Conservation (phyloP, 2,797 vertebrate genomes). For the Masticophis lateralis region DNA sequence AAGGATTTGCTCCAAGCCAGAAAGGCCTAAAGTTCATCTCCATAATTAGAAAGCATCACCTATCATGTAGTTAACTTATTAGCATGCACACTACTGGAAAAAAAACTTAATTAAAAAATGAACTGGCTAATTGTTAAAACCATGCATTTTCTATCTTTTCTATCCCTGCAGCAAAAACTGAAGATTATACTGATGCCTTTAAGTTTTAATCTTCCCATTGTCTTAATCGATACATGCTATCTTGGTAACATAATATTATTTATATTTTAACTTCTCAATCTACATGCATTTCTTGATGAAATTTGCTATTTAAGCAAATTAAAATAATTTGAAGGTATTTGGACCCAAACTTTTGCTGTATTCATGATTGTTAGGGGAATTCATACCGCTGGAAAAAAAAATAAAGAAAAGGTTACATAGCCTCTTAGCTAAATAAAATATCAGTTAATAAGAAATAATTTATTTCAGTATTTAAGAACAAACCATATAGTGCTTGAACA, state of each 20-base stretch:
- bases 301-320: background rate
- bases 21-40: slow-evolving; percentile 14
- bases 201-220: background rate
- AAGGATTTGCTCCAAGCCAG: background rate
- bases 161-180: background rate
- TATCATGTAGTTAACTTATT: background rate
- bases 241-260: background rate
- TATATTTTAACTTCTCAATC: background rate
- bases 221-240: background rate
- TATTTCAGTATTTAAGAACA: background rate
- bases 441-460: background rate
- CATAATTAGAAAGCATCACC: slow-evolving; percentile 22
- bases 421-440: background rate
- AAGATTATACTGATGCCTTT: background rate
- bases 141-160: background rate
- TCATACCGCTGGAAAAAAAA: background rate
- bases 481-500: background rate
- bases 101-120: background rate
- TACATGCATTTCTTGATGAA: background rate
- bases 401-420: background rate
- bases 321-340: background rate
- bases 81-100: background rate
- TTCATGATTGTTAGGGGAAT: background rate
- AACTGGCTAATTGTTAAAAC: background rate
- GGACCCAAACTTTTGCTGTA: background rate